Conservation (phyloP, 2,113 vertebrate species). For the Gavialis gangeticus region DNA sequence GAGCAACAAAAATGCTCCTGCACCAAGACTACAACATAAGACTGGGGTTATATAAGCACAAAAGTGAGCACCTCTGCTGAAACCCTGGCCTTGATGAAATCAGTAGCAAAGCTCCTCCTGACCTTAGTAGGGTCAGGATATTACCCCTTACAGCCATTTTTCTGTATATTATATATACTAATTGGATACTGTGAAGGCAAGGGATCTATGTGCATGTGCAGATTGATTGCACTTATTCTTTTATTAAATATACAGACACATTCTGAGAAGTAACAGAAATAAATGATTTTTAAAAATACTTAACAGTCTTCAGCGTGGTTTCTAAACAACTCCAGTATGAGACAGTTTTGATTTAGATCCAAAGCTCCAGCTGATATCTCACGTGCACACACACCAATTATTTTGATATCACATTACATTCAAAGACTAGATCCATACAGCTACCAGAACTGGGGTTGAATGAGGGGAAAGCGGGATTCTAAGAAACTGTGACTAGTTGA, state of each 20-base stretch:
- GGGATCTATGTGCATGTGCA: not conserved
- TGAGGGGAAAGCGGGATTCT: not conserved
- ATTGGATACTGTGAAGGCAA: not conserved
- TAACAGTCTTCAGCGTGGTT: not conserved
- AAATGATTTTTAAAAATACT: not conserved
- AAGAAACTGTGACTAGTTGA: not conserved
- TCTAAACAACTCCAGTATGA: not conserved
- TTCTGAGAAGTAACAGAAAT: not conserved
- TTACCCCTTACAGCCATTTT: not conserved
- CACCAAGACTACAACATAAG: constrained; percentile 21
- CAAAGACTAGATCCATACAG: not conserved
- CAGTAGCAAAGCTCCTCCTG: not conserved
- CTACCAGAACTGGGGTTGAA: not conserved
- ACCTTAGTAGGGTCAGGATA: not conserved
- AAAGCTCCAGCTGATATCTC: not conserved
- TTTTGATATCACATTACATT: not conserved
- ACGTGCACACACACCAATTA: not conserved
- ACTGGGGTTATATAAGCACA: not conserved
- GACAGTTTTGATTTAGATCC: not conserved
- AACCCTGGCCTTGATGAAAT: not conserved
- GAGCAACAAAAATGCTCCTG: constrained; percentile 3
- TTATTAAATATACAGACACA: not conserved
- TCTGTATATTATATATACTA: not conserved
- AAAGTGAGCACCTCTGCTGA: not conserved
- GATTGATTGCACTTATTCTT: not conserved